Evolutionary conservation across 2,797 vertebrate species (phyloP), one percentile per base, ranked within the genome.

Genomic region (Dipus sagitta): DNA sequence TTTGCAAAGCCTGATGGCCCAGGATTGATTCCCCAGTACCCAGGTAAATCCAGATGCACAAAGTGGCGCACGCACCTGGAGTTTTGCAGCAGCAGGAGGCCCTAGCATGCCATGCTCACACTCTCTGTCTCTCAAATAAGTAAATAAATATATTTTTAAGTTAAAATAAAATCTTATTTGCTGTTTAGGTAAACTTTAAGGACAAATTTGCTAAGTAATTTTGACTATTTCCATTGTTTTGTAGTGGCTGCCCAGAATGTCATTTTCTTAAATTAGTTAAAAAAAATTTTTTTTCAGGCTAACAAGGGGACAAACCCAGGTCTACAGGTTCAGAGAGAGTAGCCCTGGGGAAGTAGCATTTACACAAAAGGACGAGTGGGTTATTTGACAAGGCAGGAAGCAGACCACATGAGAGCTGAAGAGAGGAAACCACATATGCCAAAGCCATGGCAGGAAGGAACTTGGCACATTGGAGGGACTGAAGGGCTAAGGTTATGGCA

Each of bases 201-300:
- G 18, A 30, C 21, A 88, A 75, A 92, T 82, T 42, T 96, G 32
- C 17, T 34, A 75, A 52, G 77, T 80, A 84, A 47, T 87, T 81
- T 91, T 78, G 64, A 71, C 11, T 81, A 26, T 15, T 86, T 72
- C 28, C 20, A 77, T 83, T 76, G 60, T 93, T 86, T 68, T 90
- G 6, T 68, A 68, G 23, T 82, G 65, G 67, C 68, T 84, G 0
- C 24, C 34, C 23, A 3, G 2, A 81, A 6, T 83, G n/a, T 82
- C 84, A 24, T 60, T 96, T 90, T 91, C 9, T 47, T 9, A 9
- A 47, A 47, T 47, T 47, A 47, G 47, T 47, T 47, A 47, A 47
- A 47, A 47, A 47, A 47, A 47, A 47, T 9, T 9, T 47, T 47
- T 47, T 47, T 47, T 9, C 8, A 47, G 47, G 24, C 13, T 14